Evolutionary conservation across 2,113 vertebrate genomes (phyloP).

Genomic region (Tupaia tana): DNA sequence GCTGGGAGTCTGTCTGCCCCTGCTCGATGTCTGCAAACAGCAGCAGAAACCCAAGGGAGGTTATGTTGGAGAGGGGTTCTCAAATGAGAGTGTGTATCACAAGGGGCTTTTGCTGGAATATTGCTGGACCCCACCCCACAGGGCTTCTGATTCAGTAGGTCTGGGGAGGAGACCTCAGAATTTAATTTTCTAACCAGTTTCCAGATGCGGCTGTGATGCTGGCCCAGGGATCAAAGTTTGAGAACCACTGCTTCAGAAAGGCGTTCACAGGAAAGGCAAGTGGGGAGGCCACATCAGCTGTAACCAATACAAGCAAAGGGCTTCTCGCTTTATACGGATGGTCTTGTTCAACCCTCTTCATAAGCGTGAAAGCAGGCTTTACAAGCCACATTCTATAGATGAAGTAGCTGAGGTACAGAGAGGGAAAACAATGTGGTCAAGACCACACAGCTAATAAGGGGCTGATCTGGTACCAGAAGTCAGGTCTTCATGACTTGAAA

Average conservation of each 20-base stretch:
- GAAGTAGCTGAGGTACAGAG: background rate
- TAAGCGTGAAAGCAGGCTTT: background rate
- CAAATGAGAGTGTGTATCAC: background rate
- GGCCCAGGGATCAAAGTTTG: background rate
- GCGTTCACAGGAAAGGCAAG: background rate
- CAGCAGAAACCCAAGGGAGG: background rate
- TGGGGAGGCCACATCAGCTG: background rate
- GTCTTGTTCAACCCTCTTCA: background rate
- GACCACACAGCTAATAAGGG: background rate
- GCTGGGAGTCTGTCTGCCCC: background rate
- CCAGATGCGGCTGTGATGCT: background rate
- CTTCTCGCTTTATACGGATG: background rate
- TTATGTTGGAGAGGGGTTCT: background rate
- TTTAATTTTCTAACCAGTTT: background rate
- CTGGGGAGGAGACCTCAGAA: background rate
- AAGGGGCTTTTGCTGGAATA: background rate
- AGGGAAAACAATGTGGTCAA: background rate
- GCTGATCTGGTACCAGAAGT: background rate
- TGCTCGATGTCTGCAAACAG: background rate
- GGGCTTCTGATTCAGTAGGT: background rate
- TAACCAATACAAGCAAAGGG: background rate
- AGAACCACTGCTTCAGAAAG: background rate
- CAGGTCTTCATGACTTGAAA: background rate
- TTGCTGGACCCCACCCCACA: rapidly evolving
- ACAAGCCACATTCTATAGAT: background rate